phyloP scores from a whole-genome alignment of 2,797 vertebrate genomes.

The Phataginus tricuspis region DNA sequence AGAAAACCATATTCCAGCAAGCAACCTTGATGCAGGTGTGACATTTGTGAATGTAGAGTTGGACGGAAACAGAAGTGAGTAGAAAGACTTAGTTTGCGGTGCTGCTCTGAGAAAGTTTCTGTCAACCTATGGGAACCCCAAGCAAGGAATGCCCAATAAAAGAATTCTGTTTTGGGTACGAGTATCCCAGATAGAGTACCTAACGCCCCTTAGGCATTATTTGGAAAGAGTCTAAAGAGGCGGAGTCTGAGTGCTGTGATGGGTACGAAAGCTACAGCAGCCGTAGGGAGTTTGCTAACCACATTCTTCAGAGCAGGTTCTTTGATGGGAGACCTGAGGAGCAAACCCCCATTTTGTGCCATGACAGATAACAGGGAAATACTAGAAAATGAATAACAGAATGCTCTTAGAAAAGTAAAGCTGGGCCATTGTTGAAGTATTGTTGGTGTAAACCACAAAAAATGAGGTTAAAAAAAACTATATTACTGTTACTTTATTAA shows the following conservation, averaged over 20 bases:
- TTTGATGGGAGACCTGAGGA: neutral
- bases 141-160: neutral
- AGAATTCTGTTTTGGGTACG: neutral
- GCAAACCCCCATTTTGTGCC: neutral
- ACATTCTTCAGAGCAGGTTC: neutral
- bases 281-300: neutral
- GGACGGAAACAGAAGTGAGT: neutral
- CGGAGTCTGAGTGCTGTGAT: neutral
- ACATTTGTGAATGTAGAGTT: neutral
- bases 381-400: neutral
- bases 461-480: neutral
- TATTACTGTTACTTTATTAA: neutral
- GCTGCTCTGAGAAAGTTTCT: neutral
- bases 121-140: neutral
- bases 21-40: neutral
- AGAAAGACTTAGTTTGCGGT: neutral
- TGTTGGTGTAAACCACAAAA: neutral
- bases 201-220: neutral
- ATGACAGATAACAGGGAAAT: neutral
- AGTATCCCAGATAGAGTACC: neutral
- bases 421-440: neutral
- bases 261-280: neutral
- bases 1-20: neutral
- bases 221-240: neutral
- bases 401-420: neutral